Evolutionary conservation across 2,888 invertebrate species (phyloP).

Genomic region (Octonoba sinensis): DNA sequence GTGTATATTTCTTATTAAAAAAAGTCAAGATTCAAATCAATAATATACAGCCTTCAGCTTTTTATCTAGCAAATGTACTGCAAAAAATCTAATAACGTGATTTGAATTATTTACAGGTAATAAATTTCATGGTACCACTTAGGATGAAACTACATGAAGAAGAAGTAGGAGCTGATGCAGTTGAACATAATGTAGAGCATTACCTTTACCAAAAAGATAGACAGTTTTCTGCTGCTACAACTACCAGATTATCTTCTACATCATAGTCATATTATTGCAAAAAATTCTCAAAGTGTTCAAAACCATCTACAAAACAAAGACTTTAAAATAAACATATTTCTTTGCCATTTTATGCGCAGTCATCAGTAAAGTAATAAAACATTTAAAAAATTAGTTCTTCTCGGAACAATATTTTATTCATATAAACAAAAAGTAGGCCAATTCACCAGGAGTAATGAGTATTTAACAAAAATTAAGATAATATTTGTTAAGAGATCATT

Average conservation of each 20-base stretch:
- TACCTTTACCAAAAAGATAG: constrained; percentile 20
- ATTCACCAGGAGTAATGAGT: no score
- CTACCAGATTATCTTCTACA: neutral
- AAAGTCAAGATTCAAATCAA: neutral
- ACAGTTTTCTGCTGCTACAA: constrained; percentile 21
- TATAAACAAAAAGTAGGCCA: no score
- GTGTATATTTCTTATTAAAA: neutral
- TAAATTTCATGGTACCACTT: constrained; percentile 85
- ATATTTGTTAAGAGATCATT: no score
- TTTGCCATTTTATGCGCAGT: neutral
- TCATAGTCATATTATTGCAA: neutral
- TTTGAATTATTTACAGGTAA: constrained; percentile 69
- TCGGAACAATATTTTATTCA: no score
- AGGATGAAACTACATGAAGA: constrained; percentile 89
- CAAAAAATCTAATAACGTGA: no score
- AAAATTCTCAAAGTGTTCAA: no score
- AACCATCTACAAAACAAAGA: no score
- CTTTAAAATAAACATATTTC: no score
- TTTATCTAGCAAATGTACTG: no score
- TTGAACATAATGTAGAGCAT: constrained; percentile 59
- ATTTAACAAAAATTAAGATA: no score
- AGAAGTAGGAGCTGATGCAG: constrained; percentile 86
- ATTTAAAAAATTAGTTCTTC: no score
- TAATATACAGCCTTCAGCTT: neutral
- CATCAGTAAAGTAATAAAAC: no score